Evolutionary conservation across 2,113 vertebrate species (phyloP).

Genomic region (Erpornis zantholeuca): DNA sequence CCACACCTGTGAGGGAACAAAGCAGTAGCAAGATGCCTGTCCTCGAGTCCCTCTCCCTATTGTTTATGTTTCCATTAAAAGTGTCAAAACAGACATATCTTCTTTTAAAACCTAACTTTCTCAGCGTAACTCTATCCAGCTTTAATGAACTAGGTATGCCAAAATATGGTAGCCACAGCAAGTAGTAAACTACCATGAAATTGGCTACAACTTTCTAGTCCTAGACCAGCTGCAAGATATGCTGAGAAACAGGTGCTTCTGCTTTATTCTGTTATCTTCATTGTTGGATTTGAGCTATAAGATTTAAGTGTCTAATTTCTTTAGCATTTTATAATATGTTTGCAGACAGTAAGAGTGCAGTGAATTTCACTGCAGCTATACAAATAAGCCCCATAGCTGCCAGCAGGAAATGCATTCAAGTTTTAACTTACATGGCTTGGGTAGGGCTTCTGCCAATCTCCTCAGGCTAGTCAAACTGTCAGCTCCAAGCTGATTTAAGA

Average conservation of each 20-base stretch:
- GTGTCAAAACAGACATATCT: not conserved
- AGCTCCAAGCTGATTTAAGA: slow-evolving; percentile 95
- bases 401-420: not conserved
- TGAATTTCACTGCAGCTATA: not conserved
- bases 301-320: not conserved
- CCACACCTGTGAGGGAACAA: not conserved
- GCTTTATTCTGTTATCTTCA: not conserved
- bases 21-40: not conserved
- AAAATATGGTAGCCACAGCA: not conserved
- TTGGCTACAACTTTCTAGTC: not conserved
- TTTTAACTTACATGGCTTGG: slow-evolving; percentile 87
- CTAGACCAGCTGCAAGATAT: not conserved
- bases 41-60: not conserved
- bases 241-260: not conserved
- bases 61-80: not conserved
- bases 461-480: slow-evolving; percentile 95
- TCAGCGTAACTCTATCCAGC: not conserved
- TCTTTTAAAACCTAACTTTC: not conserved
- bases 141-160: not conserved
- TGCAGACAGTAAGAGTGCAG: not conserved
- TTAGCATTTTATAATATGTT: not conserved
- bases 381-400: not conserved
- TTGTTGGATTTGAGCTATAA: not conserved
- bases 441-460: slow-evolving; percentile 92
- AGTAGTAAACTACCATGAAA: not conserved